phyloP scores from a whole-genome alignment of 2,113 vertebrate species.

The Lota lota region DNA sequence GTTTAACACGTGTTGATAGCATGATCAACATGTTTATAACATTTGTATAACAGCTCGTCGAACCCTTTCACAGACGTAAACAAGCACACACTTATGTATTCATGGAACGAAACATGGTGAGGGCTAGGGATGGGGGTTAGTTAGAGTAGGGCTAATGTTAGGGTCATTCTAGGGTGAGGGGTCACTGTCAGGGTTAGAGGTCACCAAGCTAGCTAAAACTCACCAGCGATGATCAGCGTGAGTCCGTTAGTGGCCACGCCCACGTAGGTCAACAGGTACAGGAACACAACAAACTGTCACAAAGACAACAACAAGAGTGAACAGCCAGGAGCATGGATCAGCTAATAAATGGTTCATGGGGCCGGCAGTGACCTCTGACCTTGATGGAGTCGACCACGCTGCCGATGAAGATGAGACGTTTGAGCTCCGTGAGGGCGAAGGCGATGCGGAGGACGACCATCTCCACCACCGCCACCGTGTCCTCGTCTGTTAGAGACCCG shows the following conservation, averaged over 20 bases:
- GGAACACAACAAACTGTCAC: conserved; percentile 79
- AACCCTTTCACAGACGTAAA: background rate
- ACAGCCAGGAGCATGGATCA: background rate
- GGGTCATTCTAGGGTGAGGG: background rate
- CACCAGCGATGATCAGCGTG: conserved; percentile 85
- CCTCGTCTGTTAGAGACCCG: conserved; percentile 78
- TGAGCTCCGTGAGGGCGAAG: conserved; percentile 72
- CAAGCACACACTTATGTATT: too few relatives aligned
- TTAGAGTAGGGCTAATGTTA: background rate
- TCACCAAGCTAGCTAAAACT: conserved; percentile 30
- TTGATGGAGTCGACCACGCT: conserved; percentile 85
- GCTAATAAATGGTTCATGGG: background rate
- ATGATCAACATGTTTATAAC: background rate
- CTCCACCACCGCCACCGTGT: conserved; percentile 77
- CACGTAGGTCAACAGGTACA: conserved; percentile 85
- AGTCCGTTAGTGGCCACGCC: conserved; percentile 82
- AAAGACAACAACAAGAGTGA: too few relatives aligned
- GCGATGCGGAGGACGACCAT: conserved; percentile 69
- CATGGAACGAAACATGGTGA: too few relatives aligned
- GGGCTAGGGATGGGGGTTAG: too few relatives aligned
- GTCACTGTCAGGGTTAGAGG: background rate
- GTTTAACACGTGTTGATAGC: background rate
- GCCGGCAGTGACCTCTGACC: conserved; percentile 60
- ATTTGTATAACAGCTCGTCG: background rate
- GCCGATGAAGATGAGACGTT: conserved; percentile 84